These are phyloP conservation scores for Sebastes matsubarae DNA, from an alignment of 2,797 vertebrate species.

Conservation along the genomic window DNA sequence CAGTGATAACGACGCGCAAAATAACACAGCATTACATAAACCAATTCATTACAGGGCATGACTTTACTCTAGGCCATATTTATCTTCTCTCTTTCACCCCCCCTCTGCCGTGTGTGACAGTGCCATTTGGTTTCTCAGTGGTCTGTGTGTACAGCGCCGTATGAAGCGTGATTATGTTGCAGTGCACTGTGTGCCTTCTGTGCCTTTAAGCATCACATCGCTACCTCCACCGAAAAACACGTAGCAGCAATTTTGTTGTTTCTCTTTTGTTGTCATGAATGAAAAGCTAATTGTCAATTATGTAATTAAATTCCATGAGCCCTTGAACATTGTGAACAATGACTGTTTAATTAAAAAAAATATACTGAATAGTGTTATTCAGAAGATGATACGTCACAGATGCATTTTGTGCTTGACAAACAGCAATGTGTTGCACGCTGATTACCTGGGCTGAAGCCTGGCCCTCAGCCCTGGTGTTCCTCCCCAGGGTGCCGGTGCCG, in stretches of 20 bases:
- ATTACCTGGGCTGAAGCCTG: slow-evolving; percentile 90
- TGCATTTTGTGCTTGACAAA: not conserved
- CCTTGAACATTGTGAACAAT: not conserved
- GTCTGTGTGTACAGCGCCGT: slow-evolving; percentile 43
- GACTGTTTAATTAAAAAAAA: not conserved
- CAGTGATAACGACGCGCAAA: slow-evolving; percentile 12
- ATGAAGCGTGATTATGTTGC: slow-evolving; percentile 43
- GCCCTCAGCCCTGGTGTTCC: slow-evolving; percentile 91
- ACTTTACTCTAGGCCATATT: slow-evolving; percentile 46
- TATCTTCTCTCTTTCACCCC: slow-evolving; percentile 9
- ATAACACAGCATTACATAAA: slow-evolving; percentile 35
- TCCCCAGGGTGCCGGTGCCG: slow-evolving; percentile 81
- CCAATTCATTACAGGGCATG: slow-evolving; percentile 35
- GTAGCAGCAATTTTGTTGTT: not conserved
- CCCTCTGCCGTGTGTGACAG: slow-evolving; percentile 12
- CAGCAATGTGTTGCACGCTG: not conserved
- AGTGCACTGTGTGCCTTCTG: slow-evolving; percentile 30
- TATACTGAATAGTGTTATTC: not conserved
- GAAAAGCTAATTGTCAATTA: not conserved
- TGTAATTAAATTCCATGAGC: not conserved
- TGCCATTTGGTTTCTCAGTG: slow-evolving; percentile 66
- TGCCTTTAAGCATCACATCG: slow-evolving; percentile 13
- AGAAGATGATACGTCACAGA: not conserved
- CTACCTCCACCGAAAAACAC: not conserved
- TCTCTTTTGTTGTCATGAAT: not conserved